phyloP scores from a whole-genome alignment of 2,888 invertebrate species.

The Ichneumoninae sp. region DNA sequence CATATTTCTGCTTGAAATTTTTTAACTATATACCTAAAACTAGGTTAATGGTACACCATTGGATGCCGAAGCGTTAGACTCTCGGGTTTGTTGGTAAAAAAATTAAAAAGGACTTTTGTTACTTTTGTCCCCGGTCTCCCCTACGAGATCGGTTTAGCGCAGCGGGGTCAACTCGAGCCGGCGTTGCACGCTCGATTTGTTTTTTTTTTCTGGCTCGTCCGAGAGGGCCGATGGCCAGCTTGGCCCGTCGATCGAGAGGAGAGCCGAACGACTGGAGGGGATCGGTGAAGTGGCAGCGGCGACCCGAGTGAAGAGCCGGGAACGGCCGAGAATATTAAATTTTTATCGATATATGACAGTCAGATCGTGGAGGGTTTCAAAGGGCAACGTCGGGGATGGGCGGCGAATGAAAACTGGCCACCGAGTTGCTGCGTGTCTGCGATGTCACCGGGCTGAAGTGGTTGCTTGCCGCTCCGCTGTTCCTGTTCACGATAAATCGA shows the following conservation, averaged over 20 bases:
- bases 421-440: background rate
- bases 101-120: no score
- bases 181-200: slow-evolving; percentile 28
- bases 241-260: slow-evolving; percentile 29
- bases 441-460: slow-evolving; percentile 2
- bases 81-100: no score
- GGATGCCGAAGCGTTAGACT: no score
- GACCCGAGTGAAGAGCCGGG: slow-evolving; percentile 23
- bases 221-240: slow-evolving; percentile 13
- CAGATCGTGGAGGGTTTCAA: slow-evolving; percentile 21
- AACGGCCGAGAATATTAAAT: slow-evolving; percentile 34
- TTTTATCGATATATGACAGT: slow-evolving; percentile 35
- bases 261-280: slow-evolving; percentile 21
- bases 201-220: slow-evolving; percentile 18
- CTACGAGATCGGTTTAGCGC: slow-evolving; percentile 17
- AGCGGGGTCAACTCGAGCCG: slow-evolving; percentile 3
- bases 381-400: slow-evolving; percentile 19
- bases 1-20: no score
- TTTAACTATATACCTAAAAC: no score
- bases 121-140: no score
- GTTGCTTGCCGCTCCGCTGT: background rate
- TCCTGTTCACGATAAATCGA: slow-evolving; percentile 23
- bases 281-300: slow-evolving; percentile 21
- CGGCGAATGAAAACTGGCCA: slow-evolving; percentile 28
- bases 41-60: no score